Evolutionary conservation across 1,140 invertebrate species (phyloP).

Genomic region (Aethina tumida): DNA sequence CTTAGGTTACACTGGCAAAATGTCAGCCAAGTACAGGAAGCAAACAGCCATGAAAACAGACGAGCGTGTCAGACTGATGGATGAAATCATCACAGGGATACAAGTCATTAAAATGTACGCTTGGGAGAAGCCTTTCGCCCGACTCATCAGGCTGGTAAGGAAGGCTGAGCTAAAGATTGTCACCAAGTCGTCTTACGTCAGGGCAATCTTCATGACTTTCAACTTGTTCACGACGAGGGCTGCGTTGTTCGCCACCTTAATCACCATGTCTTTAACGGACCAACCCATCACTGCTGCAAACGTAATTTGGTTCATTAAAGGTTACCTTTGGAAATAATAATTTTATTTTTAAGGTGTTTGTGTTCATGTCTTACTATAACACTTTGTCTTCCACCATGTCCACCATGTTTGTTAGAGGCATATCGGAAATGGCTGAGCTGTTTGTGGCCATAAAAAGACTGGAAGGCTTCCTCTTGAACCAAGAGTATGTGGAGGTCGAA

Average conservation of each 20-base stretch:
- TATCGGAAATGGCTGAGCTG: constrained; percentile 49
- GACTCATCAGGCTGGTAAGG: constrained; percentile 42
- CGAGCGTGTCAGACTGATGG: constrained; percentile 47
- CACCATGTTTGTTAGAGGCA: constrained; percentile 56
- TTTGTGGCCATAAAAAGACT: constrained; percentile 49
- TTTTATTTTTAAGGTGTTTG: constrained; percentile 45
- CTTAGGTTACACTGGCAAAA: constrained; percentile 49
- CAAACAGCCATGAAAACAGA: constrained; percentile 47
- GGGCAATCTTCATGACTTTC: constrained; percentile 62
- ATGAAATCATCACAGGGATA: constrained; percentile 45
- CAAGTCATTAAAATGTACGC: constrained; percentile 78
- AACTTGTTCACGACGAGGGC: constrained; percentile 57
- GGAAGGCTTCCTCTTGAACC: constrained; percentile 40
- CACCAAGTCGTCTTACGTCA: constrained; percentile 50
- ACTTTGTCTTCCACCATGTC: constrained; percentile 51
- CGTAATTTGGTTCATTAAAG: no score
- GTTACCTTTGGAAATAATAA: constrained; percentile 31
- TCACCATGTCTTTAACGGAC: constrained; percentile 45
- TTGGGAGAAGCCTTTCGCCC: constrained; percentile 70
- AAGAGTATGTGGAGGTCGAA: constrained; percentile 43
- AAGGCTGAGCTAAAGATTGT: constrained; percentile 50
- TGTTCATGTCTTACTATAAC: constrained; percentile 52
- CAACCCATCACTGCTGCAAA: constrained; percentile 45
- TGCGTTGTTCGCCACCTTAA: constrained; percentile 52
- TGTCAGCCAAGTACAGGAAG: constrained; percentile 46